These are phyloP conservation scores for Corythaixoides concolor DNA, from an alignment of 2,113 vertebrate species.

Conservation along the genomic window DNA sequence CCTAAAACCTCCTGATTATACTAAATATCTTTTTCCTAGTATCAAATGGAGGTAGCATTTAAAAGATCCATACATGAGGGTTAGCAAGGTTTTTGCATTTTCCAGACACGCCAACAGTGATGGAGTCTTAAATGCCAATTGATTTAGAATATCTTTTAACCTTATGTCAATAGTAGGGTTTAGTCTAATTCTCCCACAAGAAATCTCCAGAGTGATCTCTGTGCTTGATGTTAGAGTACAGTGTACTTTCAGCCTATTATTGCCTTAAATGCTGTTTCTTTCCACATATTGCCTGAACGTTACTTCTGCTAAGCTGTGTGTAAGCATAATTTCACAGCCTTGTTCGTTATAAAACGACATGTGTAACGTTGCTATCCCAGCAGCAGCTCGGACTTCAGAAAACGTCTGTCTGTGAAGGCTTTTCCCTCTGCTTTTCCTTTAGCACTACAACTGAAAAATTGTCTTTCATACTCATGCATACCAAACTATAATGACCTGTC, in stretches of 20 bases:
- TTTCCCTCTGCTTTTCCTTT: not conserved
- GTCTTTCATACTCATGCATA: rapidly evolving
- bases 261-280: not conserved
- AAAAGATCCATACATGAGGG: not conserved
- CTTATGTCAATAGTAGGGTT: slow-evolving; percentile 52
- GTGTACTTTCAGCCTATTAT: not conserved
- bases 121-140: slow-evolving; percentile 66
- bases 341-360: not conserved
- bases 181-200: slow-evolving; percentile 31
- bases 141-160: slow-evolving; percentile 63
- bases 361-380: not conserved
- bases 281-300: not conserved
- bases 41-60: not conserved
- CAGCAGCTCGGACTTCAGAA: not conserved
- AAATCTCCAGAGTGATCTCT: not conserved
- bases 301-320: not conserved
- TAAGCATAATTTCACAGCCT: not conserved
- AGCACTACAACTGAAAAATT: not conserved
- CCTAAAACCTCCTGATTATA: not conserved
- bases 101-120: not conserved
- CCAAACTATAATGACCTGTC: not conserved
- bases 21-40: not conserved
- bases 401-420: not conserved
- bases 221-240: not conserved
- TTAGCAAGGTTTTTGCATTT: slow-evolving; percentile 58